Evolutionary conservation across 2,888 invertebrate genomes (phyloP), one percentile per base, ranked within the genome.

Genomic region (Tolmerus cingulatus): DNA sequence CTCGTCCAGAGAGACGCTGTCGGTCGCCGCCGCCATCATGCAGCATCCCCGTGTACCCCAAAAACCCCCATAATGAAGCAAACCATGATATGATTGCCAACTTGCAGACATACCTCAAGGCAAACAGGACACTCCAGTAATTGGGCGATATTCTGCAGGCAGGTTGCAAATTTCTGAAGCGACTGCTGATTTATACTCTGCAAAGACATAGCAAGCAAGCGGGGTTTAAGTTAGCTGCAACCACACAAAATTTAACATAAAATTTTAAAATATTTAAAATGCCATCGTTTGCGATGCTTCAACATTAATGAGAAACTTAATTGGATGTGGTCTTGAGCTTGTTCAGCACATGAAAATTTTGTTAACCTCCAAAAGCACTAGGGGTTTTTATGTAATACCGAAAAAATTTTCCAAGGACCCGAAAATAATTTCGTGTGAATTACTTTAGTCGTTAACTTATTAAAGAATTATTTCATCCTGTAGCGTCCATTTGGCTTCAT

Each of bases 51-150:
- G 40, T 34, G 34, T 74, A 37, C 19, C 51, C 40, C 8, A 9
- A 23, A 77, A 34, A 27, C 43, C 16, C 43, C 43, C 43, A 82
- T 82, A 66, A 66, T 66, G 82, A 82, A 82, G 37, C 51, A 82
- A 37, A 57, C 86, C 74, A 77, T 90, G 90, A 90, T 90, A 90
- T 91, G 90, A 91, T 91, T 91, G 91, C 90, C 90, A 90, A 86
- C 34, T 86, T 87, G 76, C 74, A 87, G 76, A 87, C 40, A 86
- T 90, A 93, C 93, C 91, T 93, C 93, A 89, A 93, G 91, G 90
- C 93, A 93, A 88, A 93, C 92, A 88, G 93, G 93, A 91, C 93
- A 93, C 90, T 93, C 93, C 90, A 93, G 90, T 89, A 93, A 91
- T 90, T 93, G 93, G 89, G 93, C 91, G 89, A 93, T 92, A 89